Conservation (phyloP, 2,797 vertebrate genomes). For the Pipistrellus pipistrellus region DNA sequence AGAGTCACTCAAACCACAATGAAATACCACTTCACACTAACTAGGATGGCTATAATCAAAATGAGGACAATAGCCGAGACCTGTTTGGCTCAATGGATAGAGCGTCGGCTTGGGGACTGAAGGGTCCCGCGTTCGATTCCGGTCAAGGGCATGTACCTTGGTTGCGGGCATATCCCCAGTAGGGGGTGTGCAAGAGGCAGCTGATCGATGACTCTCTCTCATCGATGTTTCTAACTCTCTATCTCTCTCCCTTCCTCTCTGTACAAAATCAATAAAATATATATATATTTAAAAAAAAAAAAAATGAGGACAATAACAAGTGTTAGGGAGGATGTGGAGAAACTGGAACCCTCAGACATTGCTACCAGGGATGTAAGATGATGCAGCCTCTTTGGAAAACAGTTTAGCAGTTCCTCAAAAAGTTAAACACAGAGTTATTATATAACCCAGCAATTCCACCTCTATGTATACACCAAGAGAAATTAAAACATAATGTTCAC, state of each 20-base stretch:
- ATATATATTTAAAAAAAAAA: too few relatives aligned
- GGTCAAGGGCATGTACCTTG: too few relatives aligned
- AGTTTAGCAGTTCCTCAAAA: slow-evolving; percentile 26
- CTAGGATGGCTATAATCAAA: background rate
- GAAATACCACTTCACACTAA: background rate
- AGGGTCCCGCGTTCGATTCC: too few relatives aligned
- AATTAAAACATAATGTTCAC: background rate
- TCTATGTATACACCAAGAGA: background rate
- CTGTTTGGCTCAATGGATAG: too few relatives aligned
- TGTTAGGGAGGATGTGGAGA: background rate
- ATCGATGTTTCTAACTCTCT: too few relatives aligned
- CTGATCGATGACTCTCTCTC: too few relatives aligned
- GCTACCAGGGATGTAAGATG: background rate
- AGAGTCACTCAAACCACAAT: slow-evolving; percentile 17
- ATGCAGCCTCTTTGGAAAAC: background rate
- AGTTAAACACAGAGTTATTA: background rate
- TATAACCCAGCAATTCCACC: background rate
- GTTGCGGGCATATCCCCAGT: too few relatives aligned
- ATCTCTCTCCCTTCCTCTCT: too few relatives aligned
- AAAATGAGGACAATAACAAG: background rate
- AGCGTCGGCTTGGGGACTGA: too few relatives aligned
- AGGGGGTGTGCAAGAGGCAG: too few relatives aligned
- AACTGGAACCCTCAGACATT: background rate
- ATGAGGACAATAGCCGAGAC: background rate
- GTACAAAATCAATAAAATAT: too few relatives aligned